Conservation (phyloP, 2,113 vertebrate genomes). For the Syrrhaptes paradoxus region DNA sequence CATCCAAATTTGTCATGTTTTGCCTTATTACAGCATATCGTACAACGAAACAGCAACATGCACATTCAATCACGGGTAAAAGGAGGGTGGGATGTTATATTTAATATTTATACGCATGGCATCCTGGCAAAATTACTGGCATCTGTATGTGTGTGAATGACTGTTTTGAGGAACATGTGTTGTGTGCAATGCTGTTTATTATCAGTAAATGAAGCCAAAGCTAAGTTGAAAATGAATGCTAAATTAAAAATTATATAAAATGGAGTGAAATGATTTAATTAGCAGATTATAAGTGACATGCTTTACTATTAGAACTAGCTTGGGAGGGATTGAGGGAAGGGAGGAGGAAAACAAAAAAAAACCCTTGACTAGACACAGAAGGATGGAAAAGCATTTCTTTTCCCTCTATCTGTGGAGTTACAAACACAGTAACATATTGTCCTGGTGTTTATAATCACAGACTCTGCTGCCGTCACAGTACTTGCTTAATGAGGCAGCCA, state of each 20-base stretch:
- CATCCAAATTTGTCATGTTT: background rate
- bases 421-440: slow-evolving; percentile 61
- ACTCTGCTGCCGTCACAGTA: slow-evolving; percentile 62
- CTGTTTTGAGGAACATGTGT: slow-evolving; percentile 79
- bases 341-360: background rate
- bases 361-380: slow-evolving; percentile 39
- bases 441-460: slow-evolving; percentile 72
- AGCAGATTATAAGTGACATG: slow-evolving; percentile 77
- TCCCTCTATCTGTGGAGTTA: slow-evolving; percentile 47
- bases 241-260: slow-evolving; percentile 86
- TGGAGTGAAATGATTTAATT: slow-evolving; percentile 83
- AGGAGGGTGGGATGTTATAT: slow-evolving; percentile 71
- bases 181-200: slow-evolving; percentile 82
- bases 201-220: slow-evolving; percentile 84
- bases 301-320: slow-evolving; percentile 67
- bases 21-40: background rate
- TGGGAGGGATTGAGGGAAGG: slow-evolving; percentile 45
- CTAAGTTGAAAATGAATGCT: slow-evolving; percentile 85
- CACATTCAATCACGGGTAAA: slow-evolving; percentile 71
- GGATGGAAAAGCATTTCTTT: slow-evolving; percentile 60
- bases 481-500: slow-evolving; percentile 68
- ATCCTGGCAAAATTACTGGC: slow-evolving; percentile 76
- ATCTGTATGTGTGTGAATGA: slow-evolving; percentile 76
- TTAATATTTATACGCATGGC: slow-evolving; percentile 74
- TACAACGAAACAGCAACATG: slow-evolving; percentile 55